These are phyloP conservation scores for Hyalella azteca DNA, from an alignment of 2,888 invertebrate genomes.

Conservation along the genomic window DNA sequence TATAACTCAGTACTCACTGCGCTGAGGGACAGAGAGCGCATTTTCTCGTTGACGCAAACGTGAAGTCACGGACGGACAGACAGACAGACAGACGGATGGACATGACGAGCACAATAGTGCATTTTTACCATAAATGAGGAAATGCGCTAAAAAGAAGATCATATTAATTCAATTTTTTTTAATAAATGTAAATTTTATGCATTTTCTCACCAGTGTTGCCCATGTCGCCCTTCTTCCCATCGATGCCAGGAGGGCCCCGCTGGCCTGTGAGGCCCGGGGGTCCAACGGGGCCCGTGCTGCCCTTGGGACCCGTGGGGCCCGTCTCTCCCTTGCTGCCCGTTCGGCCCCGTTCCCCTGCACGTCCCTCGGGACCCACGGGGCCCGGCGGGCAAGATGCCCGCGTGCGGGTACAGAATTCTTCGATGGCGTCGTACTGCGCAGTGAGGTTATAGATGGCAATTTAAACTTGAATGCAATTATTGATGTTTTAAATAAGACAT, in stretches of 20 bases:
- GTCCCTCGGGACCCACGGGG: slow-evolving; percentile 70
- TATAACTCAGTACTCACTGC: too few species aligned
- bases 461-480: too few species aligned
- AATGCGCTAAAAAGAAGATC: too few species aligned
- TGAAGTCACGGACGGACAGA: too few species aligned
- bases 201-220: slow-evolving; percentile 61
- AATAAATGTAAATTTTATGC: neutral
- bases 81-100: too few species aligned
- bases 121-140: too few species aligned
- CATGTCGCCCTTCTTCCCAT: slow-evolving; percentile 75
- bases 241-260: slow-evolving; percentile 71
- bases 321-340: slow-evolving; percentile 61
- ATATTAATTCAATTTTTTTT: neutral
- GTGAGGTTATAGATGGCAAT: slow-evolving; percentile 43
- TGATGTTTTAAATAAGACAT: too few species aligned
- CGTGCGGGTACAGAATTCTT: slow-evolving; percentile 82
- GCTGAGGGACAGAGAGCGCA: too few species aligned
- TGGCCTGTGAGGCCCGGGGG: slow-evolving; percentile 70
- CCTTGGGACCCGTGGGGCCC: slow-evolving; percentile 65
- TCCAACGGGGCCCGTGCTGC: slow-evolving; percentile 63
- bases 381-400: slow-evolving; percentile 80
- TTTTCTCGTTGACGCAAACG: too few species aligned
- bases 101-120: too few species aligned
- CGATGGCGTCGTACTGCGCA: slow-evolving; percentile 78
- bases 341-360: slow-evolving; percentile 62